Evolutionary conservation across 1,140 invertebrate genomes (phyloP), one percentile per base, ranked within the genome.

Genomic region (Eueides isabella): DNA sequence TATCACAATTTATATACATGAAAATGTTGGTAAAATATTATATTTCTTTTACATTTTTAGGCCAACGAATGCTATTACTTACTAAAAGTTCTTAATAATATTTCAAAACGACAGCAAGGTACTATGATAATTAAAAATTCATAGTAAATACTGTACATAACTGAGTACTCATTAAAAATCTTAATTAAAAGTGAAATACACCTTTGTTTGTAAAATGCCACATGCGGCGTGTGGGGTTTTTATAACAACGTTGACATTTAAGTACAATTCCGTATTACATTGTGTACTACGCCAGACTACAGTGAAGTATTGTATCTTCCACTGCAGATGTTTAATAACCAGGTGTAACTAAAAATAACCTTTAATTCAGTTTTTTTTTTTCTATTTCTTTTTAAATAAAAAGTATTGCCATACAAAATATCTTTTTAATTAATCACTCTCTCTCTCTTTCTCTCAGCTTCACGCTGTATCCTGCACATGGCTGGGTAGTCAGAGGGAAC

Each of bases 221-320:
- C 19, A 55, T 11, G 48, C 48, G n/a, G 19, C 19, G 35, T 38
- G 3, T 3, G 35, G 9, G 48, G 19, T 55, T 23, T 55, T 4
- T 11, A 55, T 26, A 55, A 55, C 48, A 55, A 55, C 19, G 12
- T 26, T 55, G 48, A 55, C 48, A 55, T 55, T 55, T 55, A 55
- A 55, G 3, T 55, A 55, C 11, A 2, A 55, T 26, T 55, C 26
- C 26, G 48, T 55, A 38, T 38, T 38, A 48, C 41, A 48, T 5
- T 38, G 41, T 23, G n/a, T 16, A 16, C 35, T 44, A n/a, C 41
- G 19, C 41, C 7, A 44, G 14, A 12, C 28, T 31, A 62, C 61
- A 67, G n/a, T 68, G 71, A 70, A 64, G 29, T 75, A 65, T 61
- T 48, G 26, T 29, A 31, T 75, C 26, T 44, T 67, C 14, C n/a